Base-by-base conservation (phyloP, 92 coral and sea anemone genomes). In the Phenganax marumi region DNA sequence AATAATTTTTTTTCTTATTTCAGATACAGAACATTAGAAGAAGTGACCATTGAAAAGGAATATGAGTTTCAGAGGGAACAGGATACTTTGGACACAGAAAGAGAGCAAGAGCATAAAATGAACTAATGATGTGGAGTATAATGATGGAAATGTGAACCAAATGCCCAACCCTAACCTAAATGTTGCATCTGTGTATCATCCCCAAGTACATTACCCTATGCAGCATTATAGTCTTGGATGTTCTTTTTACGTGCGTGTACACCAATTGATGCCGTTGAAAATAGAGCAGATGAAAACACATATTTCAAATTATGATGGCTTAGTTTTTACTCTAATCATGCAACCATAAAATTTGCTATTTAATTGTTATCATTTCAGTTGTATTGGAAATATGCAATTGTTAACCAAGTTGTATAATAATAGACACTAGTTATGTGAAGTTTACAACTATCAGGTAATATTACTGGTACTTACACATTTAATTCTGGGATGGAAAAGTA, bases 301-400 rank as follows among this genome's bases (percentile, higher is more conserved):
- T 62, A 62, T 62, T 62, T 62, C 68, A 62, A 62, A 62, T 62
- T 62, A 62, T 62, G 68, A 62, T 62, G 68, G 68, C 8, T 62
- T 19, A 62, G 18, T 26, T 19, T 62, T 62, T 23, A 19, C 18
- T 56, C 26, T 62, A 23, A 62, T 19, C 1, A 19, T 62, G 68
- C 33, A 62, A 62, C n/a, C 63, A 62, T 23, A 19, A 62, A 62
- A 62, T 26, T 19, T n/a, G 26, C 26, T 62, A 7, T 33, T 33
- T 5, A n/a, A 19, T n/a, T 0, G 65, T 58, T 58, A 8, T 18
- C 26, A 16, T 58, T 58, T 58, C 65, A 58, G 24, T 58, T 58
- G 65, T 58, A 4, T 9, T 58, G 18, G 65, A 58, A 58, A 18
- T 58, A 58, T 4, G 22, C 19, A 58, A 7, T 58, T 23, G 65